phyloP scores from a whole-genome alignment of 2,888 invertebrate species.

The Synanthedon andrenaeformis region DNA sequence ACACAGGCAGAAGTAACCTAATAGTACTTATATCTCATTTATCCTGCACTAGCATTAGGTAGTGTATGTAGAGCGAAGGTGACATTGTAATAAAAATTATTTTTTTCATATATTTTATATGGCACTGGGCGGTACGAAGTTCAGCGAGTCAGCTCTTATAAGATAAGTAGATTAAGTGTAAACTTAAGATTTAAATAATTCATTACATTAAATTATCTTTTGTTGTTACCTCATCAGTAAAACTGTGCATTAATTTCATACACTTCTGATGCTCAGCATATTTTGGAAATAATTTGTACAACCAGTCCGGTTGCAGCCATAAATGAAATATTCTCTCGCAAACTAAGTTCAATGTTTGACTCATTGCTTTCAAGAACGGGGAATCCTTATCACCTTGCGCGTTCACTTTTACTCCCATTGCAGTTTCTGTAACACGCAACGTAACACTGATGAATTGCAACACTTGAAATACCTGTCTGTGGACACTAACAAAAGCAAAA shows the following conservation, averaged over 20 bases:
- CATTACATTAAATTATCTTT: background rate
- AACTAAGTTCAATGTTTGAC: slow-evolving; percentile 27
- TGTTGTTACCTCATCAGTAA: slow-evolving; percentile 59
- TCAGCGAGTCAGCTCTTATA: background rate
- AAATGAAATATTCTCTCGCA: slow-evolving; percentile 53
- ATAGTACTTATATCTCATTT: too few relatives aligned
- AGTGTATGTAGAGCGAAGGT: too few relatives aligned
- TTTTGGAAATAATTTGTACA: slow-evolving; percentile 65
- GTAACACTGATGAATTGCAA: background rate
- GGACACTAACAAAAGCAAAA: background rate
- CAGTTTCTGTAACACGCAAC: slow-evolving; percentile 31
- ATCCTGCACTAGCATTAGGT: background rate
- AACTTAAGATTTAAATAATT: background rate
- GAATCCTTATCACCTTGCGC: slow-evolving; percentile 40
- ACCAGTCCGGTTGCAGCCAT: slow-evolving; percentile 61
- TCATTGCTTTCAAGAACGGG: slow-evolving; percentile 37
- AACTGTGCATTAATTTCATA: slow-evolving; percentile 68
- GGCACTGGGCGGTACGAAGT: too few relatives aligned
- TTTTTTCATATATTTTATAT: too few relatives aligned
- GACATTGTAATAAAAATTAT: too few relatives aligned
- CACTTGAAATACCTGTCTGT: background rate
- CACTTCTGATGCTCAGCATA: slow-evolving; percentile 62
- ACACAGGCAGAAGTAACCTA: too few relatives aligned
- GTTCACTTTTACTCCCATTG: slow-evolving; percentile 51
- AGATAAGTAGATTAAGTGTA: background rate